These are phyloP conservation scores for Dinothrombium tinctorium DNA, from an alignment of 1,140 invertebrate genomes.

Conservation along the genomic window DNA sequence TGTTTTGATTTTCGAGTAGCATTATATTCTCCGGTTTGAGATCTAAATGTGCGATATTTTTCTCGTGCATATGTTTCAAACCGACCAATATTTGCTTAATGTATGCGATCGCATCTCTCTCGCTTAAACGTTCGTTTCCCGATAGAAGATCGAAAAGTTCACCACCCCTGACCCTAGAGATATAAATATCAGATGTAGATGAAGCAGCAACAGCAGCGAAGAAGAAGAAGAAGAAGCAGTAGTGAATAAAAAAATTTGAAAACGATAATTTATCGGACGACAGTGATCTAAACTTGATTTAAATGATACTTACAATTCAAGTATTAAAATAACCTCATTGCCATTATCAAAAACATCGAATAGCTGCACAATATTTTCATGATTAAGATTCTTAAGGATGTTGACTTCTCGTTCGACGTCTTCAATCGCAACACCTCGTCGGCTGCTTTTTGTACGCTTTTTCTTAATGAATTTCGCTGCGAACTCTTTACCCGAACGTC, in stretches of 20 bases:
- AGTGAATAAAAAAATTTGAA: not conserved
- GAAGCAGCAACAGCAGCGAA: not conserved
- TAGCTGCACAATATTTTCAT: slow-evolving; percentile 53
- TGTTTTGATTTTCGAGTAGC: slow-evolving; percentile 22
- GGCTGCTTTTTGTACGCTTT: slow-evolving; percentile 30
- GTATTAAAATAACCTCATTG: slow-evolving; percentile 57
- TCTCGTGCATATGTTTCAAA: slow-evolving; percentile 49
- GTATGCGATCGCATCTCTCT: slow-evolving; percentile 47
- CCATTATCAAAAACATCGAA: slow-evolving; percentile 63
- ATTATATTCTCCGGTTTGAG: slow-evolving; percentile 80
- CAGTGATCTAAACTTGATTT: no score
- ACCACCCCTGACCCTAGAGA: slow-evolving; percentile 44
- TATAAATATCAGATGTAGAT: not conserved
- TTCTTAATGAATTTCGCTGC: slow-evolving; percentile 88
- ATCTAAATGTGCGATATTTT: slow-evolving; percentile 60
- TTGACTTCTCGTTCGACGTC: slow-evolving; percentile 1
- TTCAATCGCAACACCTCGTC: not conserved
- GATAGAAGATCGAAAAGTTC: slow-evolving; percentile 74
- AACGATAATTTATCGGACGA: no score
- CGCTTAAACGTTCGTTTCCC: slow-evolving; percentile 57
- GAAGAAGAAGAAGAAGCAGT: not conserved
- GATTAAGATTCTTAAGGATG: slow-evolving; percentile 41
- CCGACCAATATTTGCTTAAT: slow-evolving; percentile 69
- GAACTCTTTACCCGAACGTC: slow-evolving; percentile 54
- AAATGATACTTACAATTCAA: slow-evolving; percentile 35